phyloP scores from a whole-genome alignment of 1,140 invertebrate species.

The Schlechtendalia chinensis region DNA sequence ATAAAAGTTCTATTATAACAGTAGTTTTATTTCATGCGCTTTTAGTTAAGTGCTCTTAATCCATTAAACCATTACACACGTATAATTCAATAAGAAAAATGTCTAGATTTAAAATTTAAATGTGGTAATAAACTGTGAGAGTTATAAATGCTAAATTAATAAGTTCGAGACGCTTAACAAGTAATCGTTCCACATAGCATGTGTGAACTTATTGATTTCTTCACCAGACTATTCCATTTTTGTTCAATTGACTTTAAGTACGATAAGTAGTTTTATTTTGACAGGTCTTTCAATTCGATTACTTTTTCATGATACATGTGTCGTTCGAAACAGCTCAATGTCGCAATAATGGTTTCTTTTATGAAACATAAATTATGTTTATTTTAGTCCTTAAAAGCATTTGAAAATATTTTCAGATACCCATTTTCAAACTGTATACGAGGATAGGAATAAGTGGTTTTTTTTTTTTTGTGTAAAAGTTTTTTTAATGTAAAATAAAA shows the following conservation, averaged over 20 bases:
- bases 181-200: neutral
- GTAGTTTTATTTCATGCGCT: no score
- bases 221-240: neutral
- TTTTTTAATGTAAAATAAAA: constrained; percentile 17
- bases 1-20: no score
- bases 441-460: neutral
- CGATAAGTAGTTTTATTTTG: constrained; percentile 22
- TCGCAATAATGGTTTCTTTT: neutral
- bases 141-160: neutral
- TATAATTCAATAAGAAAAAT: no score
- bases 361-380: constrained; percentile 28
- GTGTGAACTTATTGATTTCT: neutral
- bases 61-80: no score
- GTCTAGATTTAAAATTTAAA: no score
- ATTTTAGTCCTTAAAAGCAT: constrained; percentile 34
- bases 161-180: neutral
- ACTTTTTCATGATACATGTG: constrained; percentile 15
- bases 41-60: no score
- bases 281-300: constrained; percentile 20
- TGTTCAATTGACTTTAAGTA: neutral
- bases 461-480: constrained; percentile 21
- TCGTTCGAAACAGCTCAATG: constrained; percentile 5
- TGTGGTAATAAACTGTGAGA: neutral
- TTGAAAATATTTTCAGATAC: constrained; percentile 34
- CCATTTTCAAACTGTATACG: neutral